These are phyloP conservation scores for Nothocercus julius DNA, from an alignment of 2,113 vertebrate genomes.

Conservation along the genomic window DNA sequence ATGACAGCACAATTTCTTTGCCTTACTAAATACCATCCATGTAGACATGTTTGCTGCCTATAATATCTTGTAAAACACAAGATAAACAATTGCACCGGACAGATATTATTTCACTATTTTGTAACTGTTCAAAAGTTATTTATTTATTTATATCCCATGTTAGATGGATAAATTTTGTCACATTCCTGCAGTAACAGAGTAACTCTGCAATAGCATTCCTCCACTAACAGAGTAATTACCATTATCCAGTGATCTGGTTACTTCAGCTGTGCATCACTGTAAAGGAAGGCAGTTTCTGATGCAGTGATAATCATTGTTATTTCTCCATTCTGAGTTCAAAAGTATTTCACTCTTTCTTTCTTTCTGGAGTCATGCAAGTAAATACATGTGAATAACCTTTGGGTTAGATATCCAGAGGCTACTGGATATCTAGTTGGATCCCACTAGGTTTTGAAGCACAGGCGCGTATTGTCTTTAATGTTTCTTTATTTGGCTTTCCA, in stretches of 20 bases:
- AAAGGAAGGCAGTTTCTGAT: not conserved
- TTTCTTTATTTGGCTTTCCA: not conserved
- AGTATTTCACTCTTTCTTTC: constrained; percentile 7
- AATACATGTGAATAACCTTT: constrained; percentile 5
- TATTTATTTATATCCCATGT: not conserved
- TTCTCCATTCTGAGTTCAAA: constrained; percentile 14
- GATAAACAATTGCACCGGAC: not conserved
- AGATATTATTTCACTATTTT: not conserved
- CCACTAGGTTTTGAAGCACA: not conserved
- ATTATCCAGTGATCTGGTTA: constrained; percentile 13
- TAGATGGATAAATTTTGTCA: not conserved
- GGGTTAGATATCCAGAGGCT: constrained; percentile 22
- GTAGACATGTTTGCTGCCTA: not conserved
- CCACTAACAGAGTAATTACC: not conserved
- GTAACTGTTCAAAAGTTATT: not conserved
- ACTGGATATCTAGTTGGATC: not conserved
- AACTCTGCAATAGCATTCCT: constrained; percentile 18
- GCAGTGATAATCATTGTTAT: not conserved
- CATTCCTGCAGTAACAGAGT: not conserved
- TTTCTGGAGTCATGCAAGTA: not conserved
- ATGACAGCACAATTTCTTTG: not conserved
- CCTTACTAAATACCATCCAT: not conserved
- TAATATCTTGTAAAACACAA: not conserved
- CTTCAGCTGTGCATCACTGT: not conserved
- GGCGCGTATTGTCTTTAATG: not conserved